Evolutionary conservation across 35 echinoderm and acorn worm genomes (phyloP).

Genomic region (Lytechinus pictus): DNA sequence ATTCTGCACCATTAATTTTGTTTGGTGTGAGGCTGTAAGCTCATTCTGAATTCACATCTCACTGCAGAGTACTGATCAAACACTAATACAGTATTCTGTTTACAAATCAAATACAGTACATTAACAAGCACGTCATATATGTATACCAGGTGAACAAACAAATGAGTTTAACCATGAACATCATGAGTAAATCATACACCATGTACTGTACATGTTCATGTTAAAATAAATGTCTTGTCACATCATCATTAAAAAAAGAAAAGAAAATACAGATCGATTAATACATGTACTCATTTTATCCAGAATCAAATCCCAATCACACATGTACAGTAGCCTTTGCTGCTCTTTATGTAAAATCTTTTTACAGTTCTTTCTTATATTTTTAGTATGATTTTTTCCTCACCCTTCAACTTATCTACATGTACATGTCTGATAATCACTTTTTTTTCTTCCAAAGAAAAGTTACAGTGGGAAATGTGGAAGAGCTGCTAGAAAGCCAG

Average conservation of each 20-base stretch:
- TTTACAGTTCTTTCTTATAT: no score
- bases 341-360: no score
- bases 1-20: not conserved
- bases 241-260: not conserved
- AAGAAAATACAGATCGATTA: not conserved
- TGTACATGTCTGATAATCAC: no score
- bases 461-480: no score
- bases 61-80: not conserved
- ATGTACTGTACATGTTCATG: not conserved
- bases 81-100: not conserved
- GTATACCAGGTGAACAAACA: not conserved
- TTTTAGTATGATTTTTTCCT: no score
- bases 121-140: not conserved
- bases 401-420: no score
- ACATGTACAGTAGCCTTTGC: no score
- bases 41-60: not conserved
- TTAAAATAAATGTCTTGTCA: not conserved
- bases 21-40: not conserved
- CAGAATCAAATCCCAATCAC: no score
- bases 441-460: no score
- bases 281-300: not conserved
- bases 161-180: not conserved
- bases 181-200: not conserved
- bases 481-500: no score
- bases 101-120: not conserved